These are phyloP conservation scores for Pygmarrhopalites habei DNA, from an alignment of 1,140 invertebrate species.

Conservation along the genomic window DNA sequence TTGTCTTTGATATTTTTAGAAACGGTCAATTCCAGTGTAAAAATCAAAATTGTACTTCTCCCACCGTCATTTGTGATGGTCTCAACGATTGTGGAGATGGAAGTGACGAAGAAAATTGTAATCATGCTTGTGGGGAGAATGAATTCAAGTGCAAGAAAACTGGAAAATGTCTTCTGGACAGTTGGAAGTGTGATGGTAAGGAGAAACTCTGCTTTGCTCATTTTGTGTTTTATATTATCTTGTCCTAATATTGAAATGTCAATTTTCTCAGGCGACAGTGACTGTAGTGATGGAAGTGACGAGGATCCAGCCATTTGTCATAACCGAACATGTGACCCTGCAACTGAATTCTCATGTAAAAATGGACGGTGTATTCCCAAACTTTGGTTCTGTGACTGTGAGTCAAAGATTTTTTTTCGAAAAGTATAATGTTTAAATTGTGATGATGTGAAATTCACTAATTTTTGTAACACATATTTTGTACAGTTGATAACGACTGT, in stretches of 20 bases:
- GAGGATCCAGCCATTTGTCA: conserved; percentile 82
- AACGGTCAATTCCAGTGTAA: conserved; percentile 74
- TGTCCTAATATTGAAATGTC: too few relatives aligned
- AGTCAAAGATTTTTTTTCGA: conserved; percentile 41
- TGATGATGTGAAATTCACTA: background rate
- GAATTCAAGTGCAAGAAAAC: conserved; percentile 88
- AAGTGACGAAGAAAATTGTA: conserved; percentile 72
- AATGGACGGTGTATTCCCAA: conserved; percentile 93
- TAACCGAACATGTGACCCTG: conserved; percentile 69
- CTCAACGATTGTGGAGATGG: conserved; percentile 74
- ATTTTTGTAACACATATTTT: conserved; percentile 2
- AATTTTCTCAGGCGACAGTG: too few relatives aligned
- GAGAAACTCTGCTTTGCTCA: too few relatives aligned
- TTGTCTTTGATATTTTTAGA: too few relatives aligned
- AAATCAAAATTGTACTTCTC: conserved; percentile 84
- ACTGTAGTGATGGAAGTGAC: conserved; percentile 68
- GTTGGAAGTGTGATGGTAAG: conserved; percentile 76
- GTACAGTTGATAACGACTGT: conserved; percentile 15
- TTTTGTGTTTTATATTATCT: too few relatives aligned
- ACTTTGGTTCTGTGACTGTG: conserved; percentile 91
- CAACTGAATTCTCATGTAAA: conserved; percentile 76
- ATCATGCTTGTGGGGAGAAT: conserved; percentile 75
- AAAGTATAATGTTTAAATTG: background rate
- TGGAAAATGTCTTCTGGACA: conserved; percentile 83
- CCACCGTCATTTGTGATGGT: conserved; percentile 87